Evolutionary conservation across 2,797 vertebrate genomes (phyloP), one percentile per base, ranked within the genome.

Genomic region (Erethizon dorsatum): DNA sequence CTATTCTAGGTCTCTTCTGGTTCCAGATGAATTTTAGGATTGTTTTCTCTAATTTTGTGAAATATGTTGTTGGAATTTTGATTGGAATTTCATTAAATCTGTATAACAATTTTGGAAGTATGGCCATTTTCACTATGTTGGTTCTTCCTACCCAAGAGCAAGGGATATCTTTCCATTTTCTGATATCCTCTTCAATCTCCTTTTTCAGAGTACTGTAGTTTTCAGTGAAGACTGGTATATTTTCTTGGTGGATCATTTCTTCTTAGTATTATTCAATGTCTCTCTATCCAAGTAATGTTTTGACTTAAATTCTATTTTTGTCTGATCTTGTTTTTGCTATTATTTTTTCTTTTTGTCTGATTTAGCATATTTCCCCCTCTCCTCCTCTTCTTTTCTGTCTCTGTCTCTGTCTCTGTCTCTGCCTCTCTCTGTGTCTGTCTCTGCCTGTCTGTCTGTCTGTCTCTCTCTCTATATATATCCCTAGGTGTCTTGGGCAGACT

Each of bases 271-370:
- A 83, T 88, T 94, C 22, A 83, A 3, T 59, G 20, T 83, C 31
- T 83, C 13, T 95, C 87, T 86, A 82, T 71, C 28, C 75, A 61
- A 54, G 59, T 63, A 88, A 78, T 4, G 37, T 88, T 95, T 83
- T 85, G 18, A 59, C 15, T 90, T 88, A 91, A 94, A 61, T 69
- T 93, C 22, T 67, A 37, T 24, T 71, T 88, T 83, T 82, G 57
- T 47, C 33, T 87, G n/a, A 91, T 94, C 83, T 90, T 87, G 83
- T 47, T 85, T 83, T 83, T 75, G 33, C 33, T 54, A 41, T 79
- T 78, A 12, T 1, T 54, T 20, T 65, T 84, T 83, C 67, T 82
- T 41, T 54, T 57, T 41, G 18, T 83, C 28, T 86, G 41, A 78
- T 92, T 59, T 92, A 28, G 24, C 24, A 5, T 41, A 24, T 45